phyloP scores from a whole-genome alignment of 1,140 invertebrate species.

The Coelopa frigida region DNA sequence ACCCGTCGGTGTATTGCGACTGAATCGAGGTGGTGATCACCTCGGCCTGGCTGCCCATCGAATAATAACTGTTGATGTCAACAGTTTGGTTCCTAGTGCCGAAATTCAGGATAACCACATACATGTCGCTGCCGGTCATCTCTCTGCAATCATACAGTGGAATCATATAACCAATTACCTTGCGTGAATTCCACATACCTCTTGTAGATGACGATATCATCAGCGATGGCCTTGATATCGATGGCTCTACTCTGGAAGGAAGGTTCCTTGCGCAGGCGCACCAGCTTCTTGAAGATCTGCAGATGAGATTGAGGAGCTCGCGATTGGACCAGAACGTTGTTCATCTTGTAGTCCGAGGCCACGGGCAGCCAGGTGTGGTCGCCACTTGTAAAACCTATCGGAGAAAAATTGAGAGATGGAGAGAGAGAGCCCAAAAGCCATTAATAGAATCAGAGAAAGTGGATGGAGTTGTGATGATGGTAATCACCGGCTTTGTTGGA shows the following conservation, averaged over 20 bases:
- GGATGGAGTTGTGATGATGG: background rate
- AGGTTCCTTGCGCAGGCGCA: slow-evolving; percentile 31
- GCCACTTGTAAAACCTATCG: slow-evolving; percentile 50
- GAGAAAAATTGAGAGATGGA: background rate
- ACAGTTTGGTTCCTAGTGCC: slow-evolving; percentile 20
- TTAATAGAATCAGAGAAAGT: background rate
- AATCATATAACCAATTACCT: background rate
- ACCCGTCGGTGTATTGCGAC: slow-evolving; percentile 32
- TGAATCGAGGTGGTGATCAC: slow-evolving; percentile 35
- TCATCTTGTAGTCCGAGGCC: slow-evolving; percentile 47
- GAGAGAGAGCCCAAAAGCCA: background rate
- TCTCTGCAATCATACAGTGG: too few species aligned
- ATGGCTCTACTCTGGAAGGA: slow-evolving; percentile 28
- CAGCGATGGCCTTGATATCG: slow-evolving; percentile 26
- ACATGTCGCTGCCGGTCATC: slow-evolving; percentile 27
- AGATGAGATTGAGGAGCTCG: slow-evolving; percentile 33
- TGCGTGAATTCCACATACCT: slow-evolving; percentile 16
- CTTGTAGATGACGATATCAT: slow-evolving; percentile 31
- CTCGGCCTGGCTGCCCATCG: slow-evolving; percentile 26
- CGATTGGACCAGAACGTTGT: slow-evolving; percentile 49
- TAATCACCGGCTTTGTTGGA: slow-evolving; percentile 44
- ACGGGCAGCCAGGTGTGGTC: slow-evolving; percentile 63
- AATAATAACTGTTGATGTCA: slow-evolving; percentile 25
- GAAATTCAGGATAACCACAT: slow-evolving; percentile 33
- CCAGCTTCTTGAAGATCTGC: slow-evolving; percentile 38